A percentile compares a stretch with the other conserved stretches of the same genome.
These are phyloP conservation scores for Aurelia aurita DNA, from an alignment of 30 jellyfish, hydroid and myxozoan genomes.

Conservation along the genomic window DNA sequence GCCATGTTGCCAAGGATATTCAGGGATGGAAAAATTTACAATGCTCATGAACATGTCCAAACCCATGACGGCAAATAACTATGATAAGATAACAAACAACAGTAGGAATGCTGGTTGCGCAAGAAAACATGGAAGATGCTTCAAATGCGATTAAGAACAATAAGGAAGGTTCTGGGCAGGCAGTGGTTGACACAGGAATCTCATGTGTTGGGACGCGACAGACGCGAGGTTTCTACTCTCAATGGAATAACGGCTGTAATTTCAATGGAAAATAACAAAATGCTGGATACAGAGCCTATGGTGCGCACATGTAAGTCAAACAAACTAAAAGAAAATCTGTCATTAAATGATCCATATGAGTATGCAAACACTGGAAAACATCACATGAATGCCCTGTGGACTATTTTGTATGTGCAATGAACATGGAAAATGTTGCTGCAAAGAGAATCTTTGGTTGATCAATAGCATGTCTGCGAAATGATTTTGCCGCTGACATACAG, in stretches of 20 bases:
- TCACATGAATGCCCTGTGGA: no score
- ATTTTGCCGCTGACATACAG: no score
- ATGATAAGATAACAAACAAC: background rate
- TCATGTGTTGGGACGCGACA: conserved; percentile 11
- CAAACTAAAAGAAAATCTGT: no score
- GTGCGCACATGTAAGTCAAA: no score
- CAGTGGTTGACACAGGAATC: background rate
- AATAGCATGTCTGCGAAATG: no score
- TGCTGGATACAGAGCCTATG: no score
- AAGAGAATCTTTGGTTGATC: no score
- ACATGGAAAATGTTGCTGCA: no score
- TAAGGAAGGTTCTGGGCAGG: background rate
- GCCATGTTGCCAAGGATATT: no score
- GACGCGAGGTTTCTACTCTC: background rate
- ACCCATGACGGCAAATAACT: background rate
- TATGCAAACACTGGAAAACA: no score
- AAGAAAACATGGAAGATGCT: conserved; percentile 12
- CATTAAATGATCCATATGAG: no score
- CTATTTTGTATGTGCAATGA: no score
- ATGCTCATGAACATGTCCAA: background rate
- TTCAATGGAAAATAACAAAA: background rate
- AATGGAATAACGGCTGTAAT: background rate
- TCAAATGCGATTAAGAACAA: background rate
- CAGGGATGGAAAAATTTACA: background rate
- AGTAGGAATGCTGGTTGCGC: background rate